Conservation (phyloP, 2,888 invertebrate species). For the Altica lythri region DNA sequence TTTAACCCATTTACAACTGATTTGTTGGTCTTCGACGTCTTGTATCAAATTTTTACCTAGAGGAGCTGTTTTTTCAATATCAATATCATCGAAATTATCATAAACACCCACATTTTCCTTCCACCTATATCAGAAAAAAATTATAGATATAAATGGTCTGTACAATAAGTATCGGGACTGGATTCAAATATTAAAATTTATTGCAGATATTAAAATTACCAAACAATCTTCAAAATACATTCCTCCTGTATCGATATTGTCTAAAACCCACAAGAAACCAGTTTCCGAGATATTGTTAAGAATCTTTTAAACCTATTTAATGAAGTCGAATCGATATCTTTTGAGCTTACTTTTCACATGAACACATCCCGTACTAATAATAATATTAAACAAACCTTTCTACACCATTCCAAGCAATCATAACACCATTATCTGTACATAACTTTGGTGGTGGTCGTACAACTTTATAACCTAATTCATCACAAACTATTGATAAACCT, state of each 20-base stretch:
- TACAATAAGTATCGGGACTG: no score
- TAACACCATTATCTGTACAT: slow-evolving; percentile 97
- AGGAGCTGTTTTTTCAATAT: slow-evolving; percentile 64
- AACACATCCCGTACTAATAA: no score
- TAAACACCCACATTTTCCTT: slow-evolving; percentile 50
- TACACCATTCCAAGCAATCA: slow-evolving; percentile 99
- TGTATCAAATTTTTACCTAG: slow-evolving; percentile 66
- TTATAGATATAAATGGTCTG: slow-evolving; percentile 2
- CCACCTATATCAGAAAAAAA: slow-evolving; percentile 46
- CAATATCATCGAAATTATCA: slow-evolving; percentile 64
- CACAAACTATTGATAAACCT: slow-evolving; percentile 71
- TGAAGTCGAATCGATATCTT: no score
- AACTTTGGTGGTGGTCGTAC: slow-evolving; percentile 79
- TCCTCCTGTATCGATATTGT: no score
- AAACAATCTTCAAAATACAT: no score
- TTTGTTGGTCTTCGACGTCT: slow-evolving; percentile 62
- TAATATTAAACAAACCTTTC: slow-evolving; percentile 68
- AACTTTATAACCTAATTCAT: slow-evolving; percentile 67
- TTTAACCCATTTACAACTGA: slow-evolving; percentile 62
- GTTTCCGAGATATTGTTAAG: no score
- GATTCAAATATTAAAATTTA: no score
- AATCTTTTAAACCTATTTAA: no score
- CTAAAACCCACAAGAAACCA: no score
- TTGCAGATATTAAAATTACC: no score
- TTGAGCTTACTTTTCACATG: no score